Conservation (phyloP, 2,888 invertebrate species). For the Ophioninae sp. region DNA sequence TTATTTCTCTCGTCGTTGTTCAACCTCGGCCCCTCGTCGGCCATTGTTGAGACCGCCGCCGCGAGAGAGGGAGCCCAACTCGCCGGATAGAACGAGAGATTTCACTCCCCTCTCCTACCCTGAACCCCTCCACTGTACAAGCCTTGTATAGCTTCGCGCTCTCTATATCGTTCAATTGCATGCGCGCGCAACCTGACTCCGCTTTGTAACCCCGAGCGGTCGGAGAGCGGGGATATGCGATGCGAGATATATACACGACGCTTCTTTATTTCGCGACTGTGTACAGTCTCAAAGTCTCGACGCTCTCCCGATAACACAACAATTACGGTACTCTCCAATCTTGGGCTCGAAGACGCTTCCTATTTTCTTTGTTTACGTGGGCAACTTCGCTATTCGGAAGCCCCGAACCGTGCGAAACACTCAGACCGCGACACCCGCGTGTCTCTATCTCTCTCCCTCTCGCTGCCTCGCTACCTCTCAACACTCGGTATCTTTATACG, state of each 20-base stretch:
- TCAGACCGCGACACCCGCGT: background rate
- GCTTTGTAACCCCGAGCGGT: conserved; percentile 7
- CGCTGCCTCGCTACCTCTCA: conserved; percentile 10
- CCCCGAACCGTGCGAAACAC: background rate
- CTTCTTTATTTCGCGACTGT: conserved; percentile 5
- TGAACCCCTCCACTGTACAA: conserved; percentile 15
- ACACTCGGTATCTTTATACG: conserved; percentile 2
- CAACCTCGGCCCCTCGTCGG: conserved; percentile 62
- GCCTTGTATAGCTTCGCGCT: background rate
- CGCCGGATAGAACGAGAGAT: conserved; percentile 32
- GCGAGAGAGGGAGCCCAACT: conserved; percentile 37
- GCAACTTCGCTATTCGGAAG: background rate
- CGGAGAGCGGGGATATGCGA: conserved; percentile 10
- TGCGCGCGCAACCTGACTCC: conserved; percentile 27
- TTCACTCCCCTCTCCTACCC: conserved; percentile 38
- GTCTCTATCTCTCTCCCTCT: conserved; percentile 11
- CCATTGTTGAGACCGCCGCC: conserved; percentile 57
- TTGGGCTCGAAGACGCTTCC: background rate
- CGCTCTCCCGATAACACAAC: conserved; percentile 27
- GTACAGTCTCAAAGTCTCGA: background rate
- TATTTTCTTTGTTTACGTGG: background rate
- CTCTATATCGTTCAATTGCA: background rate
- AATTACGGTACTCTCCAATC: conserved; percentile 1
- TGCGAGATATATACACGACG: background rate
- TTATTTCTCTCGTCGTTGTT: conserved; percentile 56